Conservation (phyloP, 2,888 invertebrate species). For the Drosophila lutescens region DNA sequence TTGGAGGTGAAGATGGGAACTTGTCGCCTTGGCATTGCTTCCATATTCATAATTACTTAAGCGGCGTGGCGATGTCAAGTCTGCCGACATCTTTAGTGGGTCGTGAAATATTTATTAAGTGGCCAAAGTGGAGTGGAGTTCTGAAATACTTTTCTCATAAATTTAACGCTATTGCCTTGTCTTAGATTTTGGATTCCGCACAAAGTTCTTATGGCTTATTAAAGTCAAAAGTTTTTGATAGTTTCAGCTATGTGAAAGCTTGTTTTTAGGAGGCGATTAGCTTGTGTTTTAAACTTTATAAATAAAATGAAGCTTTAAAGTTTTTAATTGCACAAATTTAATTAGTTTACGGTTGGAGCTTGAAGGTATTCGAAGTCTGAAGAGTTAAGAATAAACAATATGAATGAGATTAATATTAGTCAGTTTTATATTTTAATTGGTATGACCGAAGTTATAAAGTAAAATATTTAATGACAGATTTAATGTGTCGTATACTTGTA, state of each 20-base stretch:
- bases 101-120: conserved; percentile 61
- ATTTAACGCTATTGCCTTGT: conserved; percentile 7
- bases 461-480: too few species aligned
- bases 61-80: conserved; percentile 63
- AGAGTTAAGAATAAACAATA: background rate
- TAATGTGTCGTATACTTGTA: too few species aligned
- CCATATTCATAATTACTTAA: conserved; percentile 66
- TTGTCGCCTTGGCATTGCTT: conserved; percentile 20
- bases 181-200: background rate
- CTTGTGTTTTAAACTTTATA: conserved; percentile 2
- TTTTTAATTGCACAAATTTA: conserved; percentile 1
- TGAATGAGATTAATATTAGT: background rate
- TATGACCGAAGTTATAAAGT: too few species aligned
- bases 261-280: conserved; percentile 8
- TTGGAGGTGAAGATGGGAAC: conserved; percentile 13
- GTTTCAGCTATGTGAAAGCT: conserved; percentile 10
- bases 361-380: background rate
- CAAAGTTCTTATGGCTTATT: conserved; percentile 25
- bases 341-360: background rate
- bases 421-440: too few species aligned
- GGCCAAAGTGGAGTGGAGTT: conserved; percentile 14
- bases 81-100: conserved; percentile 61
- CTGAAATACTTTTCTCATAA: conserved; percentile 28
- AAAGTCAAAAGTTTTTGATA: conserved; percentile 31
- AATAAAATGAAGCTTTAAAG: conserved; percentile 4